Percentiles rank a stretch among this genome's conserved stretches.
Evolutionary conservation across 2,888 invertebrate species (phyloP).

Genomic region (Amorpha juglandis): DNA sequence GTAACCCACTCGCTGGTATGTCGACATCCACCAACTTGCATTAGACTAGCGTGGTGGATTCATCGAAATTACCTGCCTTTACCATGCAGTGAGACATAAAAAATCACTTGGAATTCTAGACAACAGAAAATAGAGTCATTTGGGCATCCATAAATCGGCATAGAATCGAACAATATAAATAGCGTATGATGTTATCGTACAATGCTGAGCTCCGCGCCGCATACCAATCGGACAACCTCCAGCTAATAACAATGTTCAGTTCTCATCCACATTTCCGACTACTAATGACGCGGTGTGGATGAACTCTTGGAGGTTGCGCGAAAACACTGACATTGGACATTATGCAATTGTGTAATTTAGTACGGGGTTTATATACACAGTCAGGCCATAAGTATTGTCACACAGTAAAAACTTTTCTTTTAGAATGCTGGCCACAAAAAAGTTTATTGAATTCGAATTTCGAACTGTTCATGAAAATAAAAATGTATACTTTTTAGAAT

Average conservation of each 20-base stretch:
- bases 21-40: too few relatives aligned
- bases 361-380: too few relatives aligned
- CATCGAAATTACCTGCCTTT: background rate
- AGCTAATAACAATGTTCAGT: slow-evolving; percentile 3
- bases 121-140: slow-evolving; percentile 29
- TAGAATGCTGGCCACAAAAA: too few relatives aligned
- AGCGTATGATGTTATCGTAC: slow-evolving; percentile 25
- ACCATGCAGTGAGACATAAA: background rate
- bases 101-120: background rate
- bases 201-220: background rate
- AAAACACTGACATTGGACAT: background rate
- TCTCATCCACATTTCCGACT: slow-evolving; percentile 20
- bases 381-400: too few relatives aligned
- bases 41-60: too few relatives aligned
- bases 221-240: slow-evolving; percentile 9
- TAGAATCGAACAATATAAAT: slow-evolving; percentile 23
- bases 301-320: background rate
- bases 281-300: slow-evolving; percentile 14
- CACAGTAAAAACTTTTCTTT: too few relatives aligned
- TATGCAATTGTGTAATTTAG: background rate
- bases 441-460: too few relatives aligned
- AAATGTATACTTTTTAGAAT: too few relatives aligned
- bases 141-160: slow-evolving; percentile 23
- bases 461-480: too few relatives aligned
- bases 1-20: too few relatives aligned